phyloP scores from a whole-genome alignment of 1,140 invertebrate genomes.

The Drosophila serrata region DNA sequence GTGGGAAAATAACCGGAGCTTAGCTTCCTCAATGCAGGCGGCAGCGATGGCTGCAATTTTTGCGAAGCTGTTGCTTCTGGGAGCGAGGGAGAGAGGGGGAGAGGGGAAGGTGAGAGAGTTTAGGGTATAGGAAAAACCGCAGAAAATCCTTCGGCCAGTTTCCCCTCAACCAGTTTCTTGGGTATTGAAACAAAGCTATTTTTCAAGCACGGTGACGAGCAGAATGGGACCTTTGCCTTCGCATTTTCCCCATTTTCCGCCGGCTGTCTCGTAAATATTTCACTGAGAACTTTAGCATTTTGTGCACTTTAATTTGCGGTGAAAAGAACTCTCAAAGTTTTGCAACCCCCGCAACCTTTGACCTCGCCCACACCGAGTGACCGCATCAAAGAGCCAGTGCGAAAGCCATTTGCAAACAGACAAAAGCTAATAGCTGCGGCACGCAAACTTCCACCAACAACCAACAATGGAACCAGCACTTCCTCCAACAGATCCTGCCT shows the following conservation, averaged over 20 bases:
- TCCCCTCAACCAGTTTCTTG: conserved; percentile 35
- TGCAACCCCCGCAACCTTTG: conserved; percentile 25
- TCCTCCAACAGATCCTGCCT: neutral
- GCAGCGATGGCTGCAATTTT: conserved; percentile 69
- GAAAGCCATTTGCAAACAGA: conserved; percentile 59
- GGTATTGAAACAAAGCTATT: conserved; percentile 74
- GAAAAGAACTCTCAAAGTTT: conserved; percentile 62
- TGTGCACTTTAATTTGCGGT: conserved; percentile 81
- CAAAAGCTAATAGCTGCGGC: conserved; percentile 65
- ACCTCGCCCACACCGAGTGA: conserved; percentile 38
- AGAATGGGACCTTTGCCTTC: neutral
- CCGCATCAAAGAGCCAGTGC: conserved; percentile 72
- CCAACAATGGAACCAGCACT: conserved; percentile 26
- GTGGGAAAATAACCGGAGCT: conserved; percentile 32
- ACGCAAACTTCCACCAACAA: conserved; percentile 28
- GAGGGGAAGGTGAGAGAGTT: fast-evolving
- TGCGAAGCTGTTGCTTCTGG: conserved; percentile 16
- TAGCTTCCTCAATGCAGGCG: conserved; percentile 52
- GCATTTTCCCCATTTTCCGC: conserved; percentile 5
- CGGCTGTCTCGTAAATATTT: conserved; percentile 55
- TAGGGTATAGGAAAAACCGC: conserved; percentile 51
- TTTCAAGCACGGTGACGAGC: conserved; percentile 45
- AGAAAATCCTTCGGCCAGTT: conserved; percentile 46
- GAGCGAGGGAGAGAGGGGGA: neutral
- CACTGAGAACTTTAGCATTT: conserved; percentile 70